phyloP scores from a whole-genome alignment of 2,797 vertebrate species.

The Anomalospiza imberbis region DNA sequence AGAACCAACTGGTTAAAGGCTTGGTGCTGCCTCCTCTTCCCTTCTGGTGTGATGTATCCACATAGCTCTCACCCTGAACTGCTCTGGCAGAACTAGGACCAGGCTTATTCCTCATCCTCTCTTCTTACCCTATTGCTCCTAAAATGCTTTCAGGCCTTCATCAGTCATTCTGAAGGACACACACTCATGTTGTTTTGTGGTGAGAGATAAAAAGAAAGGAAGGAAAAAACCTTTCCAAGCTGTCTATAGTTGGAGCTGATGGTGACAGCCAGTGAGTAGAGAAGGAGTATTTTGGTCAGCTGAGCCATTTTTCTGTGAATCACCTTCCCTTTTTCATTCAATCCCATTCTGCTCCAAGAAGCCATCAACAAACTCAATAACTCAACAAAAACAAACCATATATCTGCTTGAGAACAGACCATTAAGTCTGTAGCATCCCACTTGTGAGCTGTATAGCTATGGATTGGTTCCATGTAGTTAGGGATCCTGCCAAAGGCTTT shows the following conservation, averaged over 20 bases:
- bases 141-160: not conserved
- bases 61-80: not conserved
- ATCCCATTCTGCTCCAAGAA: constrained; percentile 48
- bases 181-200: not conserved
- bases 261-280: not conserved
- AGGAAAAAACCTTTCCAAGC: not conserved
- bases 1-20: not conserved
- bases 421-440: constrained; percentile 59
- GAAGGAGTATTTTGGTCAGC: constrained; percentile 31
- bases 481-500: constrained; percentile 54
- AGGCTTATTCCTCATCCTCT: not conserved
- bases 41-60: not conserved
- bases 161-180: not conserved
- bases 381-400: constrained; percentile 63
- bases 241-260: not conserved
- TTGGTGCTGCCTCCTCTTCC: not conserved
- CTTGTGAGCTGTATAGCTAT: constrained; percentile 34
- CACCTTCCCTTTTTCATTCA: constrained; percentile 63
- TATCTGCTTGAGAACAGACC: constrained; percentile 49
- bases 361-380: constrained; percentile 60
- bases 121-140: not conserved
- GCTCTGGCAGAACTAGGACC: not conserved
- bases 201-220: not conserved
- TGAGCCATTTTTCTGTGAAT: constrained; percentile 48
- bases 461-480: constrained; percentile 57